These are phyloP conservation scores for Vanessa cardui DNA, from an alignment of 2,888 invertebrate species.

Conservation along the genomic window DNA sequence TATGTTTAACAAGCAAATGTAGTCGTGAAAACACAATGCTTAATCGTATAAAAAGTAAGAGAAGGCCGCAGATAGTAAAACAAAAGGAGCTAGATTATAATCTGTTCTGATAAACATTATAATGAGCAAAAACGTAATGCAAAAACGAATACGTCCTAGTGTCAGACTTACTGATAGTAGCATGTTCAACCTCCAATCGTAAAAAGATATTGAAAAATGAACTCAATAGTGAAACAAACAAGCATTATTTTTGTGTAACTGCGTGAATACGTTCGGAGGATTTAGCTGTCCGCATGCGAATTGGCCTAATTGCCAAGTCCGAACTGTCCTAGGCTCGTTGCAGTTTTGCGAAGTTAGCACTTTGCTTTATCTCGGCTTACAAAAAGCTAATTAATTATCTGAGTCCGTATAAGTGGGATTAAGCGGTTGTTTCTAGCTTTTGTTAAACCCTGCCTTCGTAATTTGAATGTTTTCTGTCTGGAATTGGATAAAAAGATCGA, in stretches of 20 bases:
- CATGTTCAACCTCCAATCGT: neutral
- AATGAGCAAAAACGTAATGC: conserved; percentile 18
- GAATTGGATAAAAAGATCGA: neutral
- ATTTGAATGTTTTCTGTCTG: neutral
- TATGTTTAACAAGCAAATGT: no score
- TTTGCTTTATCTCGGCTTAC: conserved; percentile 39
- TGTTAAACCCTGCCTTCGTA: conserved; percentile 18
- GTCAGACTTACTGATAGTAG: conserved; percentile 18
- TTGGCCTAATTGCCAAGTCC: conserved; percentile 40
- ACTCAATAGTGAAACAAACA: conserved; percentile 8
- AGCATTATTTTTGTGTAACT: conserved; percentile 3
- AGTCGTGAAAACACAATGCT: no score
- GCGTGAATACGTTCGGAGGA: conserved; percentile 16
- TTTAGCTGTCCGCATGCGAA: conserved; percentile 35
- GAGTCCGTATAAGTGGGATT: conserved; percentile 34
- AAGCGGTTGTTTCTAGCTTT: conserved; percentile 25
- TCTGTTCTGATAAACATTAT: conserved; percentile 8
- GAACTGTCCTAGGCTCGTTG: conserved; percentile 38
- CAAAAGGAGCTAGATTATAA: neutral
- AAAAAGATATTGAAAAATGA: neutral
- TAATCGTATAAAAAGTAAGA: no score
- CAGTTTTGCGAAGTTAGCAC: conserved; percentile 44
- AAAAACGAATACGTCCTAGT: conserved; percentile 16
- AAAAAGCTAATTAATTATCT: conserved; percentile 40
- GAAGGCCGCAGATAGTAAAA: neutral